Evolutionary conservation across 2,888 invertebrate species (phyloP).

Genomic region (Luperina nickerlii): DNA sequence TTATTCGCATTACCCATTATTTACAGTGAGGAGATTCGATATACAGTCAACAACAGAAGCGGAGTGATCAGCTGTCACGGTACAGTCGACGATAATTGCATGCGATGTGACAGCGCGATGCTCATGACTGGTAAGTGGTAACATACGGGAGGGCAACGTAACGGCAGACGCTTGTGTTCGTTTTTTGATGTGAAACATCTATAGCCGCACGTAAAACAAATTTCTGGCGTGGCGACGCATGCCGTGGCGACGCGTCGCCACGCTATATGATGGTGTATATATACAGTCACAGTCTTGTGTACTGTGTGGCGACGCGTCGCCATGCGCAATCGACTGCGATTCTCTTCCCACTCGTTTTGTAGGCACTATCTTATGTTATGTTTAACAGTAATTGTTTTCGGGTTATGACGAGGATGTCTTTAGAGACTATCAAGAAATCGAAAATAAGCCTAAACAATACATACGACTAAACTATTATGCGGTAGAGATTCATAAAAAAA

Average conservation of each 20-base stretch:
- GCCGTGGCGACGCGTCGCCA: too few species aligned
- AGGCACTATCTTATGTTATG: background rate
- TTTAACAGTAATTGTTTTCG: background rate
- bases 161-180: background rate
- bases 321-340: too few species aligned
- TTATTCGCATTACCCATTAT: conserved; percentile 18
- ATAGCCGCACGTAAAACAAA: too few species aligned
- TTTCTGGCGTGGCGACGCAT: too few species aligned
- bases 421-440: background rate
- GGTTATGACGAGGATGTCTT: background rate
- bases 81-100: conserved; percentile 54
- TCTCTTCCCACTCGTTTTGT: too few species aligned
- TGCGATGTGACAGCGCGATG: conserved; percentile 38
- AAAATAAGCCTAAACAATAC: background rate
- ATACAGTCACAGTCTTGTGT: too few species aligned
- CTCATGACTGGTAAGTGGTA: conserved; percentile 11
- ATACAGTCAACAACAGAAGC: conserved; percentile 55
- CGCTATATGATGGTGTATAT: too few species aligned
- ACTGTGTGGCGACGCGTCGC: too few species aligned
- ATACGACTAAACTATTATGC: too few species aligned
- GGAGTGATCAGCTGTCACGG: conserved; percentile 50
- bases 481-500: background rate
- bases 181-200: too few species aligned
- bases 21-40: conserved; percentile 16
- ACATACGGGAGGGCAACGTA: background rate